Evolutionary conservation across 1,140 invertebrate genomes (phyloP).

Genomic region (Globodera ellingtonae): DNA sequence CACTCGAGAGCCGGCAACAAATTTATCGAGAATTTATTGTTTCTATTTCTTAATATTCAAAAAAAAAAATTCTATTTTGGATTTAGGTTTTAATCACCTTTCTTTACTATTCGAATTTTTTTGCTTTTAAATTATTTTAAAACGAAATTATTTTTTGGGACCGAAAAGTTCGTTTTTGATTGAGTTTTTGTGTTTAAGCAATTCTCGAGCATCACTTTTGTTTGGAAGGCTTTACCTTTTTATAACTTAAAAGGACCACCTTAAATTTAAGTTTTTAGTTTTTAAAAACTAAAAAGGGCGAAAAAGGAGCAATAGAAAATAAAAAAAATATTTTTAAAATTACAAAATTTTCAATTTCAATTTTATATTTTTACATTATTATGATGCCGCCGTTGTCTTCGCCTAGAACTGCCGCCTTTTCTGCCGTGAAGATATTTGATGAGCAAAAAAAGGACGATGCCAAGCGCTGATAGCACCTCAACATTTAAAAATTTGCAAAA

Average conservation of each 20-base stretch:
- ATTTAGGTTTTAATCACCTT: no score
- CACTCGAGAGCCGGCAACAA: no score
- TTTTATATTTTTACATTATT: slow-evolving; percentile 19
- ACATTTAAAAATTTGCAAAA: neutral
- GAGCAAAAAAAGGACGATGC: slow-evolving; percentile 20
- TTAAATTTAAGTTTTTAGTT: neutral
- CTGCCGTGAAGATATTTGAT: slow-evolving; percentile 20
- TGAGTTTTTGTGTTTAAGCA: neutral
- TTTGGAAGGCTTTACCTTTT: neutral
- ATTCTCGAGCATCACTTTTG: neutral
- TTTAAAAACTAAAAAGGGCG: neutral
- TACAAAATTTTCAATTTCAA: neutral
- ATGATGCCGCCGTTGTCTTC: slow-evolving; percentile 6
- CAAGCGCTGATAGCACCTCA: slow-evolving; percentile 9
- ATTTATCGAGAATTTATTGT: no score
- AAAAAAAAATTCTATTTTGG: no score
- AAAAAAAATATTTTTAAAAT: no score
- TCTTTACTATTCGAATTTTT: no score
- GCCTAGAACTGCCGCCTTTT: slow-evolving; percentile 8
- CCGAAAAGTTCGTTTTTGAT: no score
- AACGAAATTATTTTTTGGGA: no score
- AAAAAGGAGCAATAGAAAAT: no score
- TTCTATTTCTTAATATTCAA: no score
- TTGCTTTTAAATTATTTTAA: no score
- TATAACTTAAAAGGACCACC: slow-evolving; percentile 31